phyloP scores from a whole-genome alignment of 2,888 invertebrate genomes.

The Branchinecta sandiegonensis region DNA sequence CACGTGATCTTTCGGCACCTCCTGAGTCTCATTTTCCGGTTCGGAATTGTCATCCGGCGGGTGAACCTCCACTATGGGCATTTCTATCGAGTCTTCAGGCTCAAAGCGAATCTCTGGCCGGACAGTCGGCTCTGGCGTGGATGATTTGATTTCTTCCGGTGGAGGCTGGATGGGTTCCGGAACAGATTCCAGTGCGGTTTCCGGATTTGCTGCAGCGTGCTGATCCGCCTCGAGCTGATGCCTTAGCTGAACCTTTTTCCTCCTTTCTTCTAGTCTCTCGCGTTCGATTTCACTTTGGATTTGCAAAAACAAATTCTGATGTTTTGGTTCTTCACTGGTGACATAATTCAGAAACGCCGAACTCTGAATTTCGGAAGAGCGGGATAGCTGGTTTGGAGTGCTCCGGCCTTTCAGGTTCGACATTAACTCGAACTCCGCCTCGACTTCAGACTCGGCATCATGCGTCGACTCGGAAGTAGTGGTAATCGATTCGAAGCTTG shows the following conservation, averaged over 20 bases:
- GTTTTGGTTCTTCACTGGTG: conserved; percentile 13
- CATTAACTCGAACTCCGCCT: background rate
- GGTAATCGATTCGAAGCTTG: background rate
- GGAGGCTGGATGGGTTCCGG: too few species aligned
- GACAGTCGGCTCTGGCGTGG: too few species aligned
- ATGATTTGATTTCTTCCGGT: too few species aligned
- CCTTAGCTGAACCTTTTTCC: background rate
- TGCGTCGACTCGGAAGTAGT: background rate
- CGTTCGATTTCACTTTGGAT: conserved; percentile 6
- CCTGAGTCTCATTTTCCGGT: too few species aligned
- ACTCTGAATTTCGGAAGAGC: background rate
- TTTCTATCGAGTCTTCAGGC: background rate
- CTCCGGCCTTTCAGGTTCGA: background rate
- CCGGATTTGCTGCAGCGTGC: background rate
- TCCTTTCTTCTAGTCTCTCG: background rate
- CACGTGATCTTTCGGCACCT: too few species aligned
- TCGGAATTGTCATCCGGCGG: background rate
- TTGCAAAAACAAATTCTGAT: background rate
- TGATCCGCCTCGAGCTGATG: conserved; percentile 6
- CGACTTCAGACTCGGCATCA: background rate
- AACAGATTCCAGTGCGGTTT: too few species aligned
- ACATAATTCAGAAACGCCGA: conserved; percentile 11
- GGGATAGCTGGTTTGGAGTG: background rate
- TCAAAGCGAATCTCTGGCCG: background rate
- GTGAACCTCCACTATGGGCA: background rate